Evolutionary conservation across 2,797 vertebrate genomes (phyloP).

Genomic region (Enteromius treurensis): DNA sequence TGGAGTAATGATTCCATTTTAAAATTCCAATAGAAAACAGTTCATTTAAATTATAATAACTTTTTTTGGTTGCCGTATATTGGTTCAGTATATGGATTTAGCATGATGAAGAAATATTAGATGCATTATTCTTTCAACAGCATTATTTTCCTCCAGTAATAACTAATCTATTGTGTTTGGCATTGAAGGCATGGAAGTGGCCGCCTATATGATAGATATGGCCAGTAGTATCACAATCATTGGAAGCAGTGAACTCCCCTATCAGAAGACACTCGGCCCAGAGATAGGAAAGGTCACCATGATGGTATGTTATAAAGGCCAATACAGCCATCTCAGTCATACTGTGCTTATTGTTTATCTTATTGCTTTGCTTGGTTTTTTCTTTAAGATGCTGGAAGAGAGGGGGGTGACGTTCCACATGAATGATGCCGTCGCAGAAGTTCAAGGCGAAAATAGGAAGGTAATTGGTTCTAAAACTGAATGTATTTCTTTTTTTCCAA

Average conservation of each 20-base stretch:
- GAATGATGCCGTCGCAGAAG: constrained; percentile 76
- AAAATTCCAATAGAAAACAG: too few relatives aligned
- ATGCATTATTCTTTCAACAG: background rate
- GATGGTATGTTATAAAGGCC: constrained; percentile 71
- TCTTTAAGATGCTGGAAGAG: constrained; percentile 79
- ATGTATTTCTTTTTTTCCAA: background rate
- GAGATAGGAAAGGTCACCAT: constrained; percentile 79
- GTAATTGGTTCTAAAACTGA: constrained; percentile 63
- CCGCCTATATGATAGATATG: constrained; percentile 80
- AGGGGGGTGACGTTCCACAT: constrained; percentile 81
- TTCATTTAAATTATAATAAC: too few relatives aligned
- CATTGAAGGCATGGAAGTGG: constrained; percentile 82
- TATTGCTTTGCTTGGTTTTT: constrained; percentile 21
- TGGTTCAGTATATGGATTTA: background rate
- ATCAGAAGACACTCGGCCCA: constrained; percentile 77
- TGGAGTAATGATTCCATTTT: too few relatives aligned
- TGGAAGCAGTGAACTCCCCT: constrained; percentile 80
- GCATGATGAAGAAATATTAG: background rate
- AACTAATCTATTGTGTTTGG: background rate
- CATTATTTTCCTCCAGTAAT: background rate
- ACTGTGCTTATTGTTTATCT: background rate
- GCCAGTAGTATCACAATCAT: constrained; percentile 79
- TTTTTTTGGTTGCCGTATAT: background rate
- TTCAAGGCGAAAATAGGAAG: constrained; percentile 78
- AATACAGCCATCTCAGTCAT: background rate